A percentile compares a stretch with the other conserved stretches of the same genome.
phyloP scores from a whole-genome alignment of 2,797 vertebrate genomes.

The Falco rusticolus region DNA sequence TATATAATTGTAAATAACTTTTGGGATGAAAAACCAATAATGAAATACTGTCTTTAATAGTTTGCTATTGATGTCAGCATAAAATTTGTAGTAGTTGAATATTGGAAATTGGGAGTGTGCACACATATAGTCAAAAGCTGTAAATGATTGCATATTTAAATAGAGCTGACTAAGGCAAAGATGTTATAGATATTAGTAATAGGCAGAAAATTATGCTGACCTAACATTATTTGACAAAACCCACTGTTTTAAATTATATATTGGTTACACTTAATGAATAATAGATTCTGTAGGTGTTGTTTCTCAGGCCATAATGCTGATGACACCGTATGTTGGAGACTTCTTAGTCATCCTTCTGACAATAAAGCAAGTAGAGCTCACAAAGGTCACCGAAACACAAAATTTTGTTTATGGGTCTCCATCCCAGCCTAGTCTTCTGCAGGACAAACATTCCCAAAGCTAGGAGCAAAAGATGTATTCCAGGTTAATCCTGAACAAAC shows the following conservation, averaged over 20 bases:
- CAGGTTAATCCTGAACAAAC: neutral
- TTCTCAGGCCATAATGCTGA: slow-evolving; percentile 90
- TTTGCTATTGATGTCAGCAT: slow-evolving; percentile 99
- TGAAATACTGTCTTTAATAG: slow-evolving; percentile 99
- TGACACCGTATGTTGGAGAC: slow-evolving; percentile 82
- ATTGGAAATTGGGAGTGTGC: slow-evolving; percentile 97
- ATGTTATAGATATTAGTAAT: slow-evolving; percentile 99
- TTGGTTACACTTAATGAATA: slow-evolving; percentile 99
- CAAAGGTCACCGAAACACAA: neutral
- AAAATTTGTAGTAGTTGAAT: slow-evolving; percentile 99
- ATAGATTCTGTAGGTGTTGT: slow-evolving; percentile 97
- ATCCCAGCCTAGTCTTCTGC: neutral
- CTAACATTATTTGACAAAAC: slow-evolving; percentile 96
- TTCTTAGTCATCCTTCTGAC: slow-evolving; percentile 79
- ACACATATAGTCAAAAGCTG: slow-evolving; percentile 99
- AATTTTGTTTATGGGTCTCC: neutral
- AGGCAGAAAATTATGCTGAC: slow-evolving; percentile 99
- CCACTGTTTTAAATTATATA: slow-evolving; percentile 99
- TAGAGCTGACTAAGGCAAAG: slow-evolving; percentile 99
- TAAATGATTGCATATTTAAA: slow-evolving; percentile 99
- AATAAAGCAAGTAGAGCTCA: slow-evolving; percentile 77
- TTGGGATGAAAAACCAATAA: slow-evolving; percentile 99
- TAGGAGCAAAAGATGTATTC: neutral
- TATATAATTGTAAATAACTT: slow-evolving; percentile 99
- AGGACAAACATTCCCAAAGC: neutral